A percentile compares a stretch with the other conserved stretches of the same genome.
These are phyloP conservation scores for Pseudorectes ferrugineus DNA, from an alignment of 2,113 vertebrate genomes.

Conservation along the genomic window DNA sequence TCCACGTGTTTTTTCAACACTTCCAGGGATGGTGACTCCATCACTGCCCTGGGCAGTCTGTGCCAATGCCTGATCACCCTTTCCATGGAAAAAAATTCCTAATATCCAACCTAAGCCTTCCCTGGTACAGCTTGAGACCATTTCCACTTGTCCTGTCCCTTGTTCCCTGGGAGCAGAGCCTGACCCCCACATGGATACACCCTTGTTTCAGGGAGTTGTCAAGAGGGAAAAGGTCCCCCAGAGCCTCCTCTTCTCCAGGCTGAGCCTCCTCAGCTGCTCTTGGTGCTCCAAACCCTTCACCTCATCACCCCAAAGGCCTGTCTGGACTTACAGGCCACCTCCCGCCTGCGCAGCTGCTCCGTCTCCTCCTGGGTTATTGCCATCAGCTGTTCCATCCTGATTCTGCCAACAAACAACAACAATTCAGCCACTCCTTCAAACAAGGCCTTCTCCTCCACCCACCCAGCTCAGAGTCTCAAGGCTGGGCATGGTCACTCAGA, in stretches of 20 bases:
- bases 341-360: conserved; percentile 81
- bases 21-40: background rate
- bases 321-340: conserved; percentile 84
- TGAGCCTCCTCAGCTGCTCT: background rate
- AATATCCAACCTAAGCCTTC: background rate
- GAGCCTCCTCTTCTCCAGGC: background rate
- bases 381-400: conserved; percentile 90
- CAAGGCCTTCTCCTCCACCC: background rate
- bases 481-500: background rate
- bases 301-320: background rate
- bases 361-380: conserved; percentile 94
- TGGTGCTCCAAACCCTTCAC: background rate
- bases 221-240: background rate
- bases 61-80: background rate
- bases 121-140: background rate
- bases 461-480: background rate
- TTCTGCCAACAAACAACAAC: conserved; percentile 65
- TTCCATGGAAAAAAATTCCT: background rate
- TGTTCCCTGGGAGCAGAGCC: background rate
- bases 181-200: background rate
- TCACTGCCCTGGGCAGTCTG: background rate
- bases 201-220: background rate
- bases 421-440: background rate
- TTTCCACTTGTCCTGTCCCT: background rate
- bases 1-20: background rate